phyloP scores from a whole-genome alignment of 2,113 vertebrate species.

The Mohoua ochrocephala region DNA sequence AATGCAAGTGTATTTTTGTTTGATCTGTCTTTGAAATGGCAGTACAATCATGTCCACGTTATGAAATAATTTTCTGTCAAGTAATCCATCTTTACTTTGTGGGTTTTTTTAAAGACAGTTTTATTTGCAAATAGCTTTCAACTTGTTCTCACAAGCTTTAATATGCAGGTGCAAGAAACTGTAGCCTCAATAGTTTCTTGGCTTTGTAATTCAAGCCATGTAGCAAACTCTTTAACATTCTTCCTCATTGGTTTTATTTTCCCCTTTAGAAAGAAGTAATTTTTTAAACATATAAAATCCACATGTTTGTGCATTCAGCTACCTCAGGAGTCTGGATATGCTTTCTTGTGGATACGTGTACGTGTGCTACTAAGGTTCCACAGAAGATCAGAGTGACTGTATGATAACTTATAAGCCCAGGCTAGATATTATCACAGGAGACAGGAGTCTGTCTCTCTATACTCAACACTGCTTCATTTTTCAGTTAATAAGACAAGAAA shows the following conservation, averaged over 20 bases:
- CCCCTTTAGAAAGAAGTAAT: constrained; percentile 16
- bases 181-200: constrained; percentile 59
- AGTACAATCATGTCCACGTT: background rate
- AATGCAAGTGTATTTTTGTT: background rate
- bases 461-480: constrained; percentile 63
- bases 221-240: constrained; percentile 63
- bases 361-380: constrained; percentile 24
- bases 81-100: background rate
- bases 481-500: constrained; percentile 69
- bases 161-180: constrained; percentile 73
- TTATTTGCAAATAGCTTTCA: constrained; percentile 42
- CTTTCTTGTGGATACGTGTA: constrained; percentile 40
- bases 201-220: constrained; percentile 75
- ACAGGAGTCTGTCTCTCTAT: constrained; percentile 37
- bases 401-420: constrained; percentile 29
- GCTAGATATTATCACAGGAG: constrained; percentile 66
- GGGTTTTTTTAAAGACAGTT: background rate
- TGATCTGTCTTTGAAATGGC: background rate
- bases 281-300: constrained; percentile 47
- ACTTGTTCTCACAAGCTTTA: constrained; percentile 47
- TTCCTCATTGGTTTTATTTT: background rate
- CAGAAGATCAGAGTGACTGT: constrained; percentile 51
- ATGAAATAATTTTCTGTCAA: constrained; percentile 15
- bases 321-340: background rate
- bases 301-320: constrained; percentile 43